phyloP scores from a whole-genome alignment of 1,140 invertebrate species.

The Penaeus chinensis region DNA sequence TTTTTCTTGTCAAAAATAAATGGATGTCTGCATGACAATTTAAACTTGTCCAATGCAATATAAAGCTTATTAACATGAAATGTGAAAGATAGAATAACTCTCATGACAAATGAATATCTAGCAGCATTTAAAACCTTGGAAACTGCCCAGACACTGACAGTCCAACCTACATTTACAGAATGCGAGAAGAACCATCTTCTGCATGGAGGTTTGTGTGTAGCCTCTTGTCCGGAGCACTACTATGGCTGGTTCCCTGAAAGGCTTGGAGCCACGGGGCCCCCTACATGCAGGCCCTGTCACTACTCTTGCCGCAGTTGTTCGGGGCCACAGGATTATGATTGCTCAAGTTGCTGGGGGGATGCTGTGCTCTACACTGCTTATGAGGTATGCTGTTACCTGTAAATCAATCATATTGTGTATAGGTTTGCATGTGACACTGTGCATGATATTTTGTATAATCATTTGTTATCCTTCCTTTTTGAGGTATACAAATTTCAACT shows the following conservation, averaged over 20 bases:
- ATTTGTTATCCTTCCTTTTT: too few species aligned
- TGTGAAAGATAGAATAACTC: too few species aligned
- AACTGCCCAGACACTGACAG: neutral
- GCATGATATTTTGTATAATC: neutral
- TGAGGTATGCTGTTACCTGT: slow-evolving; percentile 19
- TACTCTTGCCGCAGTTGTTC: slow-evolving; percentile 73
- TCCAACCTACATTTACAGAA: slow-evolving; percentile 5
- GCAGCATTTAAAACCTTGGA: neutral
- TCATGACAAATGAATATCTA: too few species aligned
- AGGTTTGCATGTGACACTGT: neutral
- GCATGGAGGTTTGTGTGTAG: slow-evolving; percentile 27
- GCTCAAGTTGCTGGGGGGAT: slow-evolving; percentile 72
- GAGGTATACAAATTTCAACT: too few species aligned
- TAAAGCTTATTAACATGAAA: too few species aligned
- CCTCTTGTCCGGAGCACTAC: slow-evolving; percentile 16
- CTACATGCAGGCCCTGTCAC: slow-evolving; percentile 71
- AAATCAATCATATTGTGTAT: neutral
- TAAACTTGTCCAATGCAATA: too few species aligned
- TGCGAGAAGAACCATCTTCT: slow-evolving; percentile 24
- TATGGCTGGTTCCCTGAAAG: slow-evolving; percentile 31
- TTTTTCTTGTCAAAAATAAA: too few species aligned
- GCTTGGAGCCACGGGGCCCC: slow-evolving; percentile 23
- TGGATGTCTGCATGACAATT: too few species aligned
- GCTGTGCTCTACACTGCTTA: slow-evolving; percentile 66
- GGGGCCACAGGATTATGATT: slow-evolving; percentile 73